phyloP scores from a whole-genome alignment of 2,888 invertebrate genomes.

The Allophyes oxyacanthae region DNA sequence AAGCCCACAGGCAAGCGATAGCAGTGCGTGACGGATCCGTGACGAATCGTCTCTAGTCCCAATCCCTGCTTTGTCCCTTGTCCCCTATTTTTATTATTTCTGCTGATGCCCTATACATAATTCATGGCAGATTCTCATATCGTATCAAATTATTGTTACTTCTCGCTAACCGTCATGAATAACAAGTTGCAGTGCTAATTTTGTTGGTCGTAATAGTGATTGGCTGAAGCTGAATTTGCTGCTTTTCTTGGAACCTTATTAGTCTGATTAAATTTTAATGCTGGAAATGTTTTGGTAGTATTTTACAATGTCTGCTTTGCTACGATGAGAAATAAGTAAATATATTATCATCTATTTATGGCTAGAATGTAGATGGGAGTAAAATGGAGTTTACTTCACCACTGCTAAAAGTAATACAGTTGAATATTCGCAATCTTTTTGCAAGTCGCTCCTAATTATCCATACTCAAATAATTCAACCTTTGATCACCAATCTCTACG shows the following conservation, averaged over 20 bases:
- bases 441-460: too few relatives aligned
- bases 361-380: too few relatives aligned
- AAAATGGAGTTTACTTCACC: too few relatives aligned
- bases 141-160: conserved; percentile 63
- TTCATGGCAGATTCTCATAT: conserved; percentile 72
- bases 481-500: neutral
- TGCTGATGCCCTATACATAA: conserved; percentile 71
- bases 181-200: conserved; percentile 52
- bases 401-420: too few relatives aligned
- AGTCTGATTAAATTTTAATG: too few relatives aligned
- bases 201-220: conserved; percentile 52
- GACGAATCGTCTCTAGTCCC: conserved; percentile 79
- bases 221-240: conserved; percentile 55
- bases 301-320: too few relatives aligned
- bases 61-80: conserved; percentile 69
- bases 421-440: too few relatives aligned
- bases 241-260: conserved; percentile 1
- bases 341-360: too few relatives aligned
- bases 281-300: too few relatives aligned
- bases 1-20: conserved; percentile 27
- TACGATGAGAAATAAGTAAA: too few relatives aligned
- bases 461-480: conserved; percentile 3
- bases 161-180: conserved; percentile 58
- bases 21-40: conserved; percentile 54
- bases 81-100: conserved; percentile 71